Conservation (phyloP, 2,797 vertebrate genomes). For the Buphagus erythrorhynchus region DNA sequence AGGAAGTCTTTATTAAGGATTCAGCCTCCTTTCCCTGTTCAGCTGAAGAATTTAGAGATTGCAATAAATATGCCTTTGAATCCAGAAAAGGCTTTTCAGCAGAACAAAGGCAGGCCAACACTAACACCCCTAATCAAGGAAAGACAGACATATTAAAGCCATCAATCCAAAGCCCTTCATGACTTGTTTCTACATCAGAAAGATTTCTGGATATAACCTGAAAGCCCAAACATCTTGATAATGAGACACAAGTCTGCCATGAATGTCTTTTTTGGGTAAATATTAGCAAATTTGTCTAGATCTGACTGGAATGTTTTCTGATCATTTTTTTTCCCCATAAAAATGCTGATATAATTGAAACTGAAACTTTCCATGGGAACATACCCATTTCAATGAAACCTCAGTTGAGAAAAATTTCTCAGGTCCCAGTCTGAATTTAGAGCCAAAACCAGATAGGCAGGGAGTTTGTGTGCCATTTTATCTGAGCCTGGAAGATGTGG, state of each 20-base stretch:
- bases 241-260: background rate
- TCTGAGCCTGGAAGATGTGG: background rate
- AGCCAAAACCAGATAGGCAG: background rate
- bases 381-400: background rate
- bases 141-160: background rate
- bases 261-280: background rate
- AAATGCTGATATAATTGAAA: background rate
- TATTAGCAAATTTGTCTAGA: background rate
- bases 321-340: background rate
- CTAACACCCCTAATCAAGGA: background rate
- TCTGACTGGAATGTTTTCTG: background rate
- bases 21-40: background rate
- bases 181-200: background rate
- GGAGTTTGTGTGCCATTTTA: background rate
- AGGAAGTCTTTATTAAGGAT: slow-evolving; percentile 34
- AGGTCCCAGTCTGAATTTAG: background rate
- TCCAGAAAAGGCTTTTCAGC: background rate
- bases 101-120: background rate
- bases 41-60: slow-evolving; percentile 1
- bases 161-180: background rate
- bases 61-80: slow-evolving; percentile 1
- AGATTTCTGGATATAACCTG: background rate
- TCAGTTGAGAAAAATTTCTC: background rate
- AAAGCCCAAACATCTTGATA: background rate
- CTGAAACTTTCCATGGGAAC: background rate